Evolutionary conservation across 2,113 vertebrate genomes (phyloP).

Genomic region (Megaleporinus macrocephalus): DNA sequence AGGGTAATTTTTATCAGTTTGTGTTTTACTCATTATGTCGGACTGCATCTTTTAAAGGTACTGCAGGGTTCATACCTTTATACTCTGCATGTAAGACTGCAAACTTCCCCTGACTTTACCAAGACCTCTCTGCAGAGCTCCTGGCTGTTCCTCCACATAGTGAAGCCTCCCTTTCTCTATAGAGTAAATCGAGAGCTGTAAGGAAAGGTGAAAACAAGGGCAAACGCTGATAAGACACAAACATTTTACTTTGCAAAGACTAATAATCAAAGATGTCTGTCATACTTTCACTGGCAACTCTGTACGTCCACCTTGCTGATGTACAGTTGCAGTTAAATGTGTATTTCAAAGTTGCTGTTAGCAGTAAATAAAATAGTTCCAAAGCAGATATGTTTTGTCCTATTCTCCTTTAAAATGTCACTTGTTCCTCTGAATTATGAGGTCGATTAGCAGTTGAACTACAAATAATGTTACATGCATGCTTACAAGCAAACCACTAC

Average conservation of each 20-base stretch:
- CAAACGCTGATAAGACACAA: neutral
- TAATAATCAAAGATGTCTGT: neutral
- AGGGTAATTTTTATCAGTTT: neutral
- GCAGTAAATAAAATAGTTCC: too few relatives aligned
- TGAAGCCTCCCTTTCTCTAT: constrained; percentile 59
- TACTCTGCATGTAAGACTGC: constrained; percentile 62
- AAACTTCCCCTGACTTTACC: constrained; percentile 61
- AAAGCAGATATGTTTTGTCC: too few relatives aligned
- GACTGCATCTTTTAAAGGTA: constrained; percentile 42
- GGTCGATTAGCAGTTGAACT: too few relatives aligned
- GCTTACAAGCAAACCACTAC: too few relatives aligned
- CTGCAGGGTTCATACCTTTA: neutral
- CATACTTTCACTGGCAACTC: neutral
- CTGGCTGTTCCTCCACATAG: constrained; percentile 77
- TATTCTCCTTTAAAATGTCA: too few relatives aligned
- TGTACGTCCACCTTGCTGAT: neutral
- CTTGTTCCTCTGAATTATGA: too few relatives aligned
- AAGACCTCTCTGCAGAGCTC: constrained; percentile 73
- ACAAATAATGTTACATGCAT: too few relatives aligned
- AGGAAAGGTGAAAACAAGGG: neutral
- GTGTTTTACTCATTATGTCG: constrained; percentile 58
- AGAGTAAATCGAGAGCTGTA: constrained; percentile 81
- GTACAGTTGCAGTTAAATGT: too few relatives aligned
- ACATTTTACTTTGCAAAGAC: neutral
- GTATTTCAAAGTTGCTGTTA: too few relatives aligned